Conservation (phyloP, 2,888 invertebrate genomes). For the Pristionchus entomophagus region DNA sequence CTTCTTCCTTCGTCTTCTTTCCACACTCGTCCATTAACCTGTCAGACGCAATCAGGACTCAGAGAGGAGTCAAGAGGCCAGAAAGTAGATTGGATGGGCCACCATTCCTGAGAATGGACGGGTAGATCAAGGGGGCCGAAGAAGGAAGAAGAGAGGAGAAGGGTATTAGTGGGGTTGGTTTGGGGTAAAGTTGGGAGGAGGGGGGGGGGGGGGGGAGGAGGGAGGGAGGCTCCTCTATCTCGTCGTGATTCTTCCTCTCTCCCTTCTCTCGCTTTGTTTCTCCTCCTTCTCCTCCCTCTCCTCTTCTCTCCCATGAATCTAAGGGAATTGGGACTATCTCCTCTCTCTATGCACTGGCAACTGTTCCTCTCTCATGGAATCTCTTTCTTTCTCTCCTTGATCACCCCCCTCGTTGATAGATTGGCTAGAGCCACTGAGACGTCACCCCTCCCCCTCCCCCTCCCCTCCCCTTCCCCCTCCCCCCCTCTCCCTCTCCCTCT, state of each 20-base stretch:
- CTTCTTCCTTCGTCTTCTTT: neutral
- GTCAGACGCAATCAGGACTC: neutral
- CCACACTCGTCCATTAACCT: conserved; percentile 24
- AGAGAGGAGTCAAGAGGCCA: neutral
- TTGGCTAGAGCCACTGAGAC: neutral
- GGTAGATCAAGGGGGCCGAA: neutral
- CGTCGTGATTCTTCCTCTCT: conserved; percentile 7
- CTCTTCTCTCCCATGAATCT: neutral
- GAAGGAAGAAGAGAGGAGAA: conserved; percentile 2
- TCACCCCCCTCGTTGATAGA: neutral
- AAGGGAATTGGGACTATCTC: neutral
- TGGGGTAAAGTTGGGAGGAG: neutral
- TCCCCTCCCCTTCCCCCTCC: neutral
- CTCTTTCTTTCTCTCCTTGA: neutral
- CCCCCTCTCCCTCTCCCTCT: neutral
- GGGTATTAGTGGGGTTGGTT: conserved; percentile 2
- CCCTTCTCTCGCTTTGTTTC: neutral
- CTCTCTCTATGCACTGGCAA: too few species aligned
- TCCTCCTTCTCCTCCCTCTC: neutral
- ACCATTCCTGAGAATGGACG: neutral
- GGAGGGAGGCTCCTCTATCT: conserved; percentile 21
- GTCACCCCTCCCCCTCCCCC: neutral
- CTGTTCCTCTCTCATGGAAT: neutral
- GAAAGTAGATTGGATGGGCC: conserved; percentile 1
- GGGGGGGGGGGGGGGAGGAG: neutral